phyloP scores from a whole-genome alignment of 2,797 vertebrate genomes.

The Sebastes diaconus region DNA sequence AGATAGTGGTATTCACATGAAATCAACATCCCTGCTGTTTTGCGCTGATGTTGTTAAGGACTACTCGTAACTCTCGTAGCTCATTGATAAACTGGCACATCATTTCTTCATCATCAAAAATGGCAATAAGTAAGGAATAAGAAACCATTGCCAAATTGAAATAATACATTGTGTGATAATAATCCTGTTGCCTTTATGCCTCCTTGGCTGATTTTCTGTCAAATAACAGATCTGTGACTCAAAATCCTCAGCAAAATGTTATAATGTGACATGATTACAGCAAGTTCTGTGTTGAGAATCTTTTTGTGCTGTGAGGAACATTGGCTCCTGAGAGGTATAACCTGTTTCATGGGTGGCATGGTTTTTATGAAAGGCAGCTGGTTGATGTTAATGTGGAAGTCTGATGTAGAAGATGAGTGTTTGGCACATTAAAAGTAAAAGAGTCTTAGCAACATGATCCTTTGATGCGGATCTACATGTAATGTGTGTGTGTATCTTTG shows the following conservation, averaged over 20 bases:
- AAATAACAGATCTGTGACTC: not conserved
- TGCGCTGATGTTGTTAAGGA: conserved; percentile 2
- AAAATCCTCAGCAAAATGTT: not conserved
- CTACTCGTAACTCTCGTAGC: not conserved
- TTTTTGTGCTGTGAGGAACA: not conserved
- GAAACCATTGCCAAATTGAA: not conserved
- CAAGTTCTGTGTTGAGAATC: too few species aligned
- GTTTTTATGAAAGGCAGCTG: not conserved
- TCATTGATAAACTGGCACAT: not conserved
- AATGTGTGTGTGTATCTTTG: not conserved
- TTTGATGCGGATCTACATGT: conserved; percentile 13
- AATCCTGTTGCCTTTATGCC: not conserved
- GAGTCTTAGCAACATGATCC: conserved; percentile 23
- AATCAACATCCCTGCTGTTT: conserved; percentile 14
- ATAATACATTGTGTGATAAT: not conserved
- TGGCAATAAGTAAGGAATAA: not conserved
- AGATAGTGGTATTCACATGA: not conserved
- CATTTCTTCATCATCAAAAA: not conserved
- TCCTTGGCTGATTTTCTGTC: not conserved
- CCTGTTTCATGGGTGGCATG: not conserved
- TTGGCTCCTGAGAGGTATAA: not conserved
- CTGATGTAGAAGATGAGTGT: conserved; percentile 14
- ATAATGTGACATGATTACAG: too few species aligned
- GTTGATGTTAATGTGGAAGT: conserved; percentile 12
- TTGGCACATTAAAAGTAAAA: conserved; percentile 15